These are phyloP conservation scores for Polymixis flavicincta DNA, from an alignment of 2,888 invertebrate species.

Conservation along the genomic window DNA sequence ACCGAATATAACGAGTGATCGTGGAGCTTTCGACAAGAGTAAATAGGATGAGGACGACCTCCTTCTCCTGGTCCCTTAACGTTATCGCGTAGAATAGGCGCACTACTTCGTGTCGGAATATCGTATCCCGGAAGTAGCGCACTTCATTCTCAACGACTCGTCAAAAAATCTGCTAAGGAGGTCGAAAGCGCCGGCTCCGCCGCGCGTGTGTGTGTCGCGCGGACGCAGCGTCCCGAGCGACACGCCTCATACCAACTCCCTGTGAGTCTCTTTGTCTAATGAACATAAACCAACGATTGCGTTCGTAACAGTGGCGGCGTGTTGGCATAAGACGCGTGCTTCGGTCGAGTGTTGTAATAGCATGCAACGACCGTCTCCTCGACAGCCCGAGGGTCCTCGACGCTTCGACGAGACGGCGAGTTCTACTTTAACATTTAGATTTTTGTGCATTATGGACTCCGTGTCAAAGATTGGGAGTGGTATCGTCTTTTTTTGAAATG, in stretches of 20 bases:
- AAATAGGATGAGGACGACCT: constrained; percentile 80
- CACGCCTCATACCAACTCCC: constrained; percentile 77
- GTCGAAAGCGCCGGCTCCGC: constrained; percentile 88
- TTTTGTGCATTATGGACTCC: constrained; percentile 83
- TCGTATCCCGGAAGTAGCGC: constrained; percentile 56
- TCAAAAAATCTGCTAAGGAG: constrained; percentile 76
- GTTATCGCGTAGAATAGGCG: constrained; percentile 61
- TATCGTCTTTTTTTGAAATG: constrained; percentile 81
- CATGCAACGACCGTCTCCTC: constrained; percentile 83
- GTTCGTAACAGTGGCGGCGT: constrained; percentile 34
- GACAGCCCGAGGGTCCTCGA: constrained; percentile 68
- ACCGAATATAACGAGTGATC: constrained; percentile 82
- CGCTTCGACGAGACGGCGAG: constrained; percentile 76
- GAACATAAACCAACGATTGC: constrained; percentile 32
- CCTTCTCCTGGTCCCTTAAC: constrained; percentile 70
- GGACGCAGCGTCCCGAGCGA: constrained; percentile 75
- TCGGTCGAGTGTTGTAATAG: constrained; percentile 80
- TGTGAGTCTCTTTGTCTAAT: constrained; percentile 43
- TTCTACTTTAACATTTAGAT: constrained; percentile 81
- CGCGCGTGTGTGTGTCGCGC: constrained; percentile 87
- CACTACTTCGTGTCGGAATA: constrained; percentile 49
- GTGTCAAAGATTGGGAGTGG: constrained; percentile 81
- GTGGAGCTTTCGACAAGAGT: constrained; percentile 80
- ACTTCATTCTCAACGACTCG: constrained; percentile 66
- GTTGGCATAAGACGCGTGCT: constrained; percentile 78